Percentiles rank a stretch among this genome's conserved stretches.
Conservation (phyloP, 2,797 vertebrate genomes). For the Myotis findleyi region DNA sequence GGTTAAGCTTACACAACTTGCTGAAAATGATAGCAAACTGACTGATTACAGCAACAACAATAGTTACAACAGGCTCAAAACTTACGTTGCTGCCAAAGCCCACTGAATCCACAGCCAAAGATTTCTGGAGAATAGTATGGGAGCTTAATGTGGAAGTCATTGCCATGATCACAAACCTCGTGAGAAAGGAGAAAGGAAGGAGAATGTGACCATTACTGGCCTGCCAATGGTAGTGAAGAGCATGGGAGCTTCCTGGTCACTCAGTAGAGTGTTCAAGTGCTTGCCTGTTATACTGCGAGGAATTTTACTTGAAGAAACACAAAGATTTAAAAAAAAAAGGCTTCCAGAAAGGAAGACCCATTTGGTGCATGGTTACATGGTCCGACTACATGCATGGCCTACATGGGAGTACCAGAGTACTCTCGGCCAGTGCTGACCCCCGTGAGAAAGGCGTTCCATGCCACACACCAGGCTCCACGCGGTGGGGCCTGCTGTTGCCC, state of each 20-base stretch:
- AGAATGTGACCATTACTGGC: slow-evolving; percentile 99
- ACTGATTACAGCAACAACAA: slow-evolving; percentile 97
- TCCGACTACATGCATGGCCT: slow-evolving; percentile 98
- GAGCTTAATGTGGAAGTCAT: slow-evolving; percentile 95
- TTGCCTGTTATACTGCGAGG: slow-evolving; percentile 95
- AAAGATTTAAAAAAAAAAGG: slow-evolving; percentile 79
- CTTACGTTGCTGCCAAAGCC: slow-evolving; percentile 97
- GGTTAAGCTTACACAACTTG: slow-evolving; percentile 91
- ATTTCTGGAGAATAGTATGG: slow-evolving; percentile 99
- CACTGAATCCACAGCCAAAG: slow-evolving; percentile 94
- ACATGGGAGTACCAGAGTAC: slow-evolving; percentile 96
- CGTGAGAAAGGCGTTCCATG: slow-evolving; percentile 92
- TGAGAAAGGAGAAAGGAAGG: slow-evolving; percentile 98
- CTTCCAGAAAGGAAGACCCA: slow-evolving; percentile 91
- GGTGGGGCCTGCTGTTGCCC: slow-evolving; percentile 93
- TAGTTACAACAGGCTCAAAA: slow-evolving; percentile 92
- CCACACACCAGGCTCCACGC: slow-evolving; percentile 86
- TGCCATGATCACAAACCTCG: slow-evolving; percentile 98
- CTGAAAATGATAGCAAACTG: slow-evolving; percentile 91
- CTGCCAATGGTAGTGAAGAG: slow-evolving; percentile 93
- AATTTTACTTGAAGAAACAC: slow-evolving; percentile 92
- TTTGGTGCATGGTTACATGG: slow-evolving; percentile 91
- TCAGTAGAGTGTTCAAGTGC: slow-evolving; percentile 90
- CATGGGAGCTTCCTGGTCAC: slow-evolving; percentile 94
- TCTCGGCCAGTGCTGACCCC: slow-evolving; percentile 94